phyloP scores from a whole-genome alignment of 2,113 vertebrate genomes.

The Sapayoa aenigma region DNA sequence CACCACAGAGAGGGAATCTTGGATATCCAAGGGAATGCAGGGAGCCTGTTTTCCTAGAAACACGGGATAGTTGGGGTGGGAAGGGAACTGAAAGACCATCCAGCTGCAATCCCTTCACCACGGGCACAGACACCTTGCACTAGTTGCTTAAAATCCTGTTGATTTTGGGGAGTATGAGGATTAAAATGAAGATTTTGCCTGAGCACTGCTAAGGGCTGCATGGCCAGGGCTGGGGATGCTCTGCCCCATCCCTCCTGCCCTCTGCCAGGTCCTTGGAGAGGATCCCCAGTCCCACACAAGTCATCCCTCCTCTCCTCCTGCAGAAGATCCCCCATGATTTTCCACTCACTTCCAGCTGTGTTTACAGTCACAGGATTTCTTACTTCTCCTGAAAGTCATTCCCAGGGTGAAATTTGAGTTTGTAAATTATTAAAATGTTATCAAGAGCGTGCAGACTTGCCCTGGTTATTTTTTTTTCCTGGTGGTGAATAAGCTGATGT shows the following conservation, averaged over 20 bases:
- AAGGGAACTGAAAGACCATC: neutral
- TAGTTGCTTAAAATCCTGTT: neutral
- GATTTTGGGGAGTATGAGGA: accelerated
- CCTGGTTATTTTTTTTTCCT: neutral
- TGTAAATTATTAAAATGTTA: constrained; percentile 74
- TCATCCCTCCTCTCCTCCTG: accelerated
- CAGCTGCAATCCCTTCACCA: neutral
- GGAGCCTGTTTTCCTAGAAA: neutral
- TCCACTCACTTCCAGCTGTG: constrained; percentile 23
- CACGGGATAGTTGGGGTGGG: neutral
- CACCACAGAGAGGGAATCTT: too few relatives aligned
- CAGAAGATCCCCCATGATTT: neutral
- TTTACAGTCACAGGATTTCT: constrained; percentile 48
- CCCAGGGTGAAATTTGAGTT: constrained; percentile 59
- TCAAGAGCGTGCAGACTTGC: constrained; percentile 53
- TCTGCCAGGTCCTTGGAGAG: neutral
- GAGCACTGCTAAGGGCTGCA: neutral
- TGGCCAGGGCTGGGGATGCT: neutral
- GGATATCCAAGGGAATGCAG: neutral
- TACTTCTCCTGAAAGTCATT: constrained; percentile 53
- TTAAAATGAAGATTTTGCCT: neutral
- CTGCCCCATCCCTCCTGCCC: neutral
- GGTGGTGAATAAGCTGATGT: constrained; percentile 56
- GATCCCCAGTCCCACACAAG: neutral
- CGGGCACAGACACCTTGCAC: neutral